These are phyloP conservation scores for Tethya wilhelma DNA, from an alignment of 37 sponge, comb jelly and placozoan species.

Conservation along the genomic window DNA sequence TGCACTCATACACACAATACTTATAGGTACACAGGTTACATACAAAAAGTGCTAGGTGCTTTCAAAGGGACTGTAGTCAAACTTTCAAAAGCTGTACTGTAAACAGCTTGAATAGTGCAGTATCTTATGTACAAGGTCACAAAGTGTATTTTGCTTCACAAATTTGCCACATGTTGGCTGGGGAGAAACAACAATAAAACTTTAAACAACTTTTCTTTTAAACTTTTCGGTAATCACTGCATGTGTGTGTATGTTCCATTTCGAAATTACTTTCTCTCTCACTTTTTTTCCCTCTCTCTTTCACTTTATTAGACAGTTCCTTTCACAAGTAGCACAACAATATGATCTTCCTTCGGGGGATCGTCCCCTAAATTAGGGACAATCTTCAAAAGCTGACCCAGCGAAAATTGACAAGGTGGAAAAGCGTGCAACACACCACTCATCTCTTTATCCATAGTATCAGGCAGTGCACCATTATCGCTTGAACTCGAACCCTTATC, in stretches of 20 bases:
- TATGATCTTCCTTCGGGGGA: slow-evolving; percentile 91
- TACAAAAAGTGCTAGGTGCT: too few relatives aligned
- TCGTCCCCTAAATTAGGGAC: slow-evolving; percentile 78
- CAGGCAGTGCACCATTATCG: slow-evolving; percentile 14
- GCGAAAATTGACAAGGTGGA: slow-evolving; percentile 94
- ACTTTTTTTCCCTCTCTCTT: slow-evolving; percentile 4
- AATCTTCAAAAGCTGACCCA: slow-evolving; percentile 74
- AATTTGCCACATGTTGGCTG: background rate
- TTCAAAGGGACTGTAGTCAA: too few relatives aligned
- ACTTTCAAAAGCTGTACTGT: too few relatives aligned
- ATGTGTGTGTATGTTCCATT: background rate
- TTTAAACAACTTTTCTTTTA: background rate
- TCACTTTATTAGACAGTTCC: slow-evolving; percentile 69
- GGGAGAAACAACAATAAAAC: background rate
- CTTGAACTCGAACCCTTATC: background rate
- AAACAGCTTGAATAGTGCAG: too few relatives aligned
- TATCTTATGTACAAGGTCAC: too few relatives aligned
- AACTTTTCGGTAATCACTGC: too few relatives aligned
- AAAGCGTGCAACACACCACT: slow-evolving; percentile 94
- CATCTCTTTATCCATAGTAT: slow-evolving; percentile 58
- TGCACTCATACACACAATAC: too few relatives aligned
- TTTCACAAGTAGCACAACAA: slow-evolving; percentile 91
- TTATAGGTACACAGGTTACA: too few relatives aligned
- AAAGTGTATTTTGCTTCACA: background rate
- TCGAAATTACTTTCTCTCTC: slow-evolving; percentile 3